Percentiles rank a stretch among this genome's conserved stretches.
Evolutionary conservation across 2,888 invertebrate genomes (phyloP).

Genomic region (Biston stratarius): DNA sequence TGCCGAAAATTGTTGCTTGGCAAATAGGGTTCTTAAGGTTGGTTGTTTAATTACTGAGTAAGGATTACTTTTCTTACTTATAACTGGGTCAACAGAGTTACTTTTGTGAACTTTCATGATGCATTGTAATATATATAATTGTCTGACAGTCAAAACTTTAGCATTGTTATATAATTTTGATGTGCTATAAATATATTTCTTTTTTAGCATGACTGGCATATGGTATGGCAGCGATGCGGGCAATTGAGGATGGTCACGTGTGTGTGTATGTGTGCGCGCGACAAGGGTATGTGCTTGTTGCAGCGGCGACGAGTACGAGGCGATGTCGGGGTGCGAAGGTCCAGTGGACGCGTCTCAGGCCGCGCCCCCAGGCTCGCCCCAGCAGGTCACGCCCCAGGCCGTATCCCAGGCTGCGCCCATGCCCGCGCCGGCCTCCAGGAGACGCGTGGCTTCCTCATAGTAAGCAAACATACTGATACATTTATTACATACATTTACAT

Average conservation of each 20-base stretch:
- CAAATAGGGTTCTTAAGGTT: too few species aligned
- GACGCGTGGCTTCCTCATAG: conserved; percentile 68
- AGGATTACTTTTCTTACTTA: too few species aligned
- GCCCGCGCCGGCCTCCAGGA: conserved; percentile 50
- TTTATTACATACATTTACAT: too few species aligned
- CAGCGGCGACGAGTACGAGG: conserved; percentile 58
- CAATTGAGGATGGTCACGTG: not conserved
- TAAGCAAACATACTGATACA: conserved; percentile 54
- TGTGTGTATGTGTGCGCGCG: not conserved
- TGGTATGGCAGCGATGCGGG: not conserved
- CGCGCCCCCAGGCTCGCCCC: conserved; percentile 36
- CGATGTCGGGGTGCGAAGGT: conserved; percentile 55
- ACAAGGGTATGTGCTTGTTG: conserved; percentile 11
- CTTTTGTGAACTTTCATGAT: too few species aligned
- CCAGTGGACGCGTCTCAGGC: conserved; percentile 34
- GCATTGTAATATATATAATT: too few species aligned
- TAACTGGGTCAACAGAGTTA: too few species aligned
- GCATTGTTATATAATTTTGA: too few species aligned
- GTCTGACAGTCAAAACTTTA: too few species aligned
- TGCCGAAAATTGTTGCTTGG: too few species aligned
- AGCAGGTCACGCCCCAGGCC: conserved; percentile 14
- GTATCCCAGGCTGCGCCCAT: conserved; percentile 26
- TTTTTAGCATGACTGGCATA: too few species aligned
- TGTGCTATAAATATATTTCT: too few species aligned
- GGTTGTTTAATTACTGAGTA: too few species aligned